A percentile compares a stretch with the other conserved stretches of the same genome.
Evolutionary conservation across 2,888 invertebrate genomes (phyloP).

Genomic region (Agriopis aurantiaria): DNA sequence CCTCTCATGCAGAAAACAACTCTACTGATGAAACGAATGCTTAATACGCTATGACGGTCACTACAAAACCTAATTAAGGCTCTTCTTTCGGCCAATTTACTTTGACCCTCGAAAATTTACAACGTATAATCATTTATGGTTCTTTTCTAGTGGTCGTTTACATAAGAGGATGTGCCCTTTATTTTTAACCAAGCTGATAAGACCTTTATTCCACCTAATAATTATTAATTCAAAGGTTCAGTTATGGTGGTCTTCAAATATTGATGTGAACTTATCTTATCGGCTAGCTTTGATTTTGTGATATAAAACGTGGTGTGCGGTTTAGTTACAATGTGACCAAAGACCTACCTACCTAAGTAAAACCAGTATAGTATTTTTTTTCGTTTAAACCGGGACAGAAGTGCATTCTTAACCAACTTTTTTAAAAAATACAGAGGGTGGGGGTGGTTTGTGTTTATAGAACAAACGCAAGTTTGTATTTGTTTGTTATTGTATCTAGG

Average conservation of each 20-base stretch:
- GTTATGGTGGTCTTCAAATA: conserved; percentile 53
- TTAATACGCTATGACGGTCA: conserved; percentile 83
- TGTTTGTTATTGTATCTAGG: no score
- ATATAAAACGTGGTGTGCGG: conserved; percentile 81
- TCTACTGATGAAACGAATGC: conserved; percentile 81
- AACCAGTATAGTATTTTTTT: no score
- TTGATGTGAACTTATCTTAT: conserved; percentile 77
- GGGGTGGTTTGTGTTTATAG: no score
- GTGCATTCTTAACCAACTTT: no score
- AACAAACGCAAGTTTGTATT: no score
- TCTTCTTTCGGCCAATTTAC: conserved; percentile 60
- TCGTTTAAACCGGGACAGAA: no score
- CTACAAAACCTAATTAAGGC: conserved; percentile 83
- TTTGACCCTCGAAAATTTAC: conserved; percentile 43
- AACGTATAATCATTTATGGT: not conserved
- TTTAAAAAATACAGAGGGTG: no score
- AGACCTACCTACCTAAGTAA: no score
- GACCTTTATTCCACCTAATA: not conserved
- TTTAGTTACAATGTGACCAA: conserved; percentile 55
- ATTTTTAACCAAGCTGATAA: conserved; percentile 19
- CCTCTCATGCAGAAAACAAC: conserved; percentile 80
- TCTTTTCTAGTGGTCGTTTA: conserved; percentile 13
- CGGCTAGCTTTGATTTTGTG: conserved; percentile 79
- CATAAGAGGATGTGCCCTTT: conserved; percentile 21
- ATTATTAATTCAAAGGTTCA: conserved; percentile 48